Evolutionary conservation across 2,113 vertebrate genomes (phyloP).

Genomic region (Dasyornis broadbenti): DNA sequence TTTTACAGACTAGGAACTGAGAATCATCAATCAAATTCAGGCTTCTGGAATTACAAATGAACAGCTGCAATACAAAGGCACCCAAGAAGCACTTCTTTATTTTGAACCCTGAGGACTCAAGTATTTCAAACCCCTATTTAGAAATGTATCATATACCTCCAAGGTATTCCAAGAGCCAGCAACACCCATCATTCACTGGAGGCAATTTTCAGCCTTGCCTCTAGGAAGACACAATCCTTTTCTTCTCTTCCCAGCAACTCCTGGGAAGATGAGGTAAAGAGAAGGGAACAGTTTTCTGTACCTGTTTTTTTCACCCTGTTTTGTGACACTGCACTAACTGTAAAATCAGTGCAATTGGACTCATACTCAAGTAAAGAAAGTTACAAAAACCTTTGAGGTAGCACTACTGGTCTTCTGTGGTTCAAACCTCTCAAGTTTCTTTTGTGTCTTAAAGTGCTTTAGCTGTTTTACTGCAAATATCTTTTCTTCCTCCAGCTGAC

Average conservation of each 20-base stretch:
- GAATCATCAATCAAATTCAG: not conserved
- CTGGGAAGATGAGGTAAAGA: not conserved
- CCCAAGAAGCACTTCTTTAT: not conserved
- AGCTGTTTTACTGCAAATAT: not conserved
- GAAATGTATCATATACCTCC: not conserved
- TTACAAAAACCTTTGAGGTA: not conserved
- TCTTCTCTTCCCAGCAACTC: not conserved
- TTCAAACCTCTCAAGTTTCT: not conserved
- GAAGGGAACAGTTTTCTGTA: not conserved
- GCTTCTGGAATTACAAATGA: not conserved
- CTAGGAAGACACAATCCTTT: not conserved
- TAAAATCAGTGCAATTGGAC: not conserved
- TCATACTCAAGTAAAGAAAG: not conserved
- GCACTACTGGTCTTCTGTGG: not conserved
- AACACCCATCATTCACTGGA: not conserved
- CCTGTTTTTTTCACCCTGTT: not conserved
- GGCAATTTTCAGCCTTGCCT: not conserved
- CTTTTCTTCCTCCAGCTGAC: not conserved
- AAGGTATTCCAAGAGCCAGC: not conserved
- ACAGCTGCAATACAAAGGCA: not conserved
- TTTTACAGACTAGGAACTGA: not conserved
- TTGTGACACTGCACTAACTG: not conserved
- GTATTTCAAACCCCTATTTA: not conserved
- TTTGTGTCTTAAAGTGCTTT: not conserved
- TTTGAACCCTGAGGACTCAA: not conserved